Evolutionary conservation across 2,797 vertebrate species (phyloP).

Genomic region (Platyrinchus mystaceus): DNA sequence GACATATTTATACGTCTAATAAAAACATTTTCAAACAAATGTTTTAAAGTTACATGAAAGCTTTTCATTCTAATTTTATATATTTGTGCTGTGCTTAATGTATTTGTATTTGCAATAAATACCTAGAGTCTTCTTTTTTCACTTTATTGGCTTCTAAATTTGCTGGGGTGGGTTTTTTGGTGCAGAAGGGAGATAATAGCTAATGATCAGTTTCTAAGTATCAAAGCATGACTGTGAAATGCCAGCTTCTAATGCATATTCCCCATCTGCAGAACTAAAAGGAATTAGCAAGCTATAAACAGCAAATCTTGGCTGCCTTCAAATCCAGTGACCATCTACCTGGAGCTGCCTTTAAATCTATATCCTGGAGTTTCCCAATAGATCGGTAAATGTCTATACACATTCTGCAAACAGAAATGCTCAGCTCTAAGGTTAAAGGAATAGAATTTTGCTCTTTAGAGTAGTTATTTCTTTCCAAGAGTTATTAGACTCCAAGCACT

Average conservation of each 20-base stretch:
- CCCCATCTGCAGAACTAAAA: background rate
- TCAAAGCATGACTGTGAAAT: background rate
- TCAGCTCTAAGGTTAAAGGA: constrained; percentile 52
- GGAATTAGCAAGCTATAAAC: background rate
- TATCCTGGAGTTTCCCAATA: constrained; percentile 29
- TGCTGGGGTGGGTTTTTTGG: background rate
- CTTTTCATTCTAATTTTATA: background rate
- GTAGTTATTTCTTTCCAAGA: constrained; percentile 60
- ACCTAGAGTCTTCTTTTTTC: background rate
- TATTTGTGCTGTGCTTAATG: constrained; percentile 30
- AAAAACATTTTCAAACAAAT: background rate
- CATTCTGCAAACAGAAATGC: constrained; percentile 58
- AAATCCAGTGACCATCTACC: background rate
- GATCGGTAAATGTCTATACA: constrained; percentile 55
- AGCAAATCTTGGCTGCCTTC: background rate
- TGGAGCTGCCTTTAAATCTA: constrained; percentile 20
- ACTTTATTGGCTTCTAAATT: background rate
- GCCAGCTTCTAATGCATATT: background rate
- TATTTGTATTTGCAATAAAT: background rate
- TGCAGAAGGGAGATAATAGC: background rate
- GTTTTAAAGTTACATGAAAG: background rate
- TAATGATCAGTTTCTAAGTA: background rate
- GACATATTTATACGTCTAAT: background rate
- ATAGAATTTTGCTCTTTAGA: constrained; percentile 39
- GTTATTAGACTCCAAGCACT: constrained; percentile 41